A percentile compares a stretch with the other conserved stretches of the same genome.
Evolutionary conservation across 2,797 vertebrate species (phyloP).

Genomic region (Rhinogobio ventralis): DNA sequence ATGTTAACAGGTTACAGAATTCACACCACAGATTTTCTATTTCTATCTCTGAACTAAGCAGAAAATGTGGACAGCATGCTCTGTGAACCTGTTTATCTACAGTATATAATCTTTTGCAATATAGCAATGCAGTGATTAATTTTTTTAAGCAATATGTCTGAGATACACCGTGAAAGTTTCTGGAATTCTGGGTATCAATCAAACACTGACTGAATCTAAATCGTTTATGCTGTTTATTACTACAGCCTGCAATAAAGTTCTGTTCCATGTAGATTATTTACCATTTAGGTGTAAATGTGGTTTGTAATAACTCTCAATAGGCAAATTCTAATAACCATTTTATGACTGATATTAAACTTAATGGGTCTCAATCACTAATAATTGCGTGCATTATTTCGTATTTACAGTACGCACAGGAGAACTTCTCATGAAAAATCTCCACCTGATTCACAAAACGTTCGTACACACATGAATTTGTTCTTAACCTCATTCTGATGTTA

Average conservation of each 20-base stretch:
- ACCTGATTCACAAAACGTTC: no score
- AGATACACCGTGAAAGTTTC: neutral
- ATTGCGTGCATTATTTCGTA: no score
- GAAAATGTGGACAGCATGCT: neutral
- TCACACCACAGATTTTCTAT: neutral
- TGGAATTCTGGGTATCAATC: neutral
- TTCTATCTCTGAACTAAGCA: neutral
- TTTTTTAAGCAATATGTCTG: neutral
- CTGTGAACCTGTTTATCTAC: neutral
- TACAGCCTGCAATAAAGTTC: neutral
- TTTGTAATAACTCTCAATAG: neutral
- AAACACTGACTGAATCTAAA: neutral
- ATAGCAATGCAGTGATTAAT: neutral
- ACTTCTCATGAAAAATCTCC: no score
- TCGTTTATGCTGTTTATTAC: neutral
- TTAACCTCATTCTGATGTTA: no score
- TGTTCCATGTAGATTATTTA: neutral
- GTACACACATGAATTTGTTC: no score
- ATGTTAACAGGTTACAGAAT: neutral
- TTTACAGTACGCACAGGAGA: no score
- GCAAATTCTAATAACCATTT: neutral
- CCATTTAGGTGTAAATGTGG: neutral
- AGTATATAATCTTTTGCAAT: neutral
- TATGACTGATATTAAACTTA: no score
- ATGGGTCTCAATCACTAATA: no score